Conservation (phyloP, 2,888 invertebrate genomes). For the Hypomecis atomaria region DNA sequence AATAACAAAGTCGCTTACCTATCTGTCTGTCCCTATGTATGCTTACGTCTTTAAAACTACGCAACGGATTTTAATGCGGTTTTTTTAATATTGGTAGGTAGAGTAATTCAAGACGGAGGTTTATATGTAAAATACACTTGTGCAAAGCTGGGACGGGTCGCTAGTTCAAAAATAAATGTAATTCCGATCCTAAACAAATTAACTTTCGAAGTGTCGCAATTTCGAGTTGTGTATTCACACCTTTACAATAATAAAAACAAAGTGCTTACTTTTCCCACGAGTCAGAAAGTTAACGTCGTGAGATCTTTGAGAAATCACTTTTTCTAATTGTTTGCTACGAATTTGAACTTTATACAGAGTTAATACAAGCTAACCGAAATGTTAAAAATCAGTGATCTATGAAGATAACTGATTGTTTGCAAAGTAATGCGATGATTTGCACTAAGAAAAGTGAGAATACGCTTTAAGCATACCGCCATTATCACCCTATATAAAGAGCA, state of each 20-base stretch:
- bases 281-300: constrained; percentile 65
- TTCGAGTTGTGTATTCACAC: constrained; percentile 22
- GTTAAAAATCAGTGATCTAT: constrained; percentile 14
- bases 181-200: too few species aligned
- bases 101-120: too few species aligned
- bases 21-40: too few species aligned
- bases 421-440: constrained; percentile 29
- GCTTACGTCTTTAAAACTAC: too few species aligned
- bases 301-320: constrained; percentile 45
- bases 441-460: constrained; percentile 15
- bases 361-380: constrained; percentile 8
- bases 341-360: constrained; percentile 10
- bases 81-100: too few species aligned
- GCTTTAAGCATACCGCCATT: background rate
- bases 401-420: constrained; percentile 27
- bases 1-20: too few species aligned
- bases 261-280: constrained; percentile 58
- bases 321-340: constrained; percentile 11
- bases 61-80: too few species aligned
- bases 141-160: too few species aligned
- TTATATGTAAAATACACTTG: too few species aligned
- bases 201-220: too few species aligned
- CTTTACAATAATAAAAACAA: constrained; percentile 39
- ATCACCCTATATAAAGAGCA: background rate
- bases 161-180: too few species aligned